These are phyloP conservation scores for Drosophila virilis DNA, from an alignment of 1,140 invertebrate genomes.

Conservation along the genomic window DNA sequence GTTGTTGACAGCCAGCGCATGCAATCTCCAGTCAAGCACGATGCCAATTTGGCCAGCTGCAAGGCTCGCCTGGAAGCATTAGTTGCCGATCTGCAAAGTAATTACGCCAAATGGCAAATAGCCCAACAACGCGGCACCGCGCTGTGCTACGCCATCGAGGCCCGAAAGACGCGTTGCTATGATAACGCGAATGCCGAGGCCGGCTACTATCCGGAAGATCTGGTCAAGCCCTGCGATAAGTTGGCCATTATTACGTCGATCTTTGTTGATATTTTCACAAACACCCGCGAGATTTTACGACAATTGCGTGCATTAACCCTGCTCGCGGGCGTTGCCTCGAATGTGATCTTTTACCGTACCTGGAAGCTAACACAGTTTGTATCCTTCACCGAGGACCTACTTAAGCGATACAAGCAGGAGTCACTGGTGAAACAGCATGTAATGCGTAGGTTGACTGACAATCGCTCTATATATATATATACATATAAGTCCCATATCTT, in stretches of 20 bases:
- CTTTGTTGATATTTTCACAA: slow-evolving; percentile 69
- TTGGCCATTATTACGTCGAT: slow-evolving; percentile 69
- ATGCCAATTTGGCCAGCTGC: slow-evolving; percentile 49
- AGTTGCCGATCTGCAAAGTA: slow-evolving; percentile 54
- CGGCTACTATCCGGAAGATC: slow-evolving; percentile 56
- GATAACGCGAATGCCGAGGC: slow-evolving; percentile 29
- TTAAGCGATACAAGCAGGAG: slow-evolving; percentile 63
- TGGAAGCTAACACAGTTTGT: slow-evolving; percentile 72
- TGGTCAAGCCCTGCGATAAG: slow-evolving; percentile 59
- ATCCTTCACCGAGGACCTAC: slow-evolving; percentile 54
- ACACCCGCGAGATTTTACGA: slow-evolving; percentile 50
- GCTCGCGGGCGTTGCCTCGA: slow-evolving; percentile 38
- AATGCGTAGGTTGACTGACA: slow-evolving; percentile 42
- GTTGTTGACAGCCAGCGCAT: slow-evolving; percentile 50
- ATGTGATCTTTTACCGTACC: slow-evolving; percentile 60
- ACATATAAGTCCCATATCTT: background rate
- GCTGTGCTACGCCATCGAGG: slow-evolving; percentile 72
- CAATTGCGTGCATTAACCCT: slow-evolving; percentile 57
- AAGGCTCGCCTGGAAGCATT: slow-evolving; percentile 53
- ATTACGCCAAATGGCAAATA: slow-evolving; percentile 74
- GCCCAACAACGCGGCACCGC: slow-evolving; percentile 70
- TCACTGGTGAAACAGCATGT: slow-evolving; percentile 56
- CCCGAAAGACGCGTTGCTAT: slow-evolving; percentile 63
- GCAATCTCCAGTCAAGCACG: slow-evolving; percentile 40
- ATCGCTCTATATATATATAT: background rate